Conservation (phyloP, 2,113 vertebrate genomes). For the Pardalotus punctatus region DNA sequence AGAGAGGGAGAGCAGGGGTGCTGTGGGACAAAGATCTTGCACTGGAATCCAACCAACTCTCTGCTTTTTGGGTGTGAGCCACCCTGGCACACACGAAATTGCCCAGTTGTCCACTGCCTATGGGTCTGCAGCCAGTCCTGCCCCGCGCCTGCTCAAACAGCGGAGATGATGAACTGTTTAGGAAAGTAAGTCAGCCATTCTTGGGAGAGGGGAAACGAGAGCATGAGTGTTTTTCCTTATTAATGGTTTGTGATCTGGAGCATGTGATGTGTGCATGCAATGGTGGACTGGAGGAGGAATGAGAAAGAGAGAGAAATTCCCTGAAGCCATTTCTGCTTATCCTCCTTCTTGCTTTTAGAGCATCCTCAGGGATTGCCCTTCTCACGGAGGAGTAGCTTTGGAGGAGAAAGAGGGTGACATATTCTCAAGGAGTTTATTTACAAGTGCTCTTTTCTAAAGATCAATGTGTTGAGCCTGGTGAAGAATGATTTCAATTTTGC, state of each 20-base stretch:
- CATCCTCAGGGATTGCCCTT: neutral
- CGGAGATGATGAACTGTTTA: rapidly evolving
- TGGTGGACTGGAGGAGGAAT: neutral
- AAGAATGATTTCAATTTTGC: slow-evolving; percentile 51
- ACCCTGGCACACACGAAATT: rapidly evolving
- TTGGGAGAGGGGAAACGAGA: neutral
- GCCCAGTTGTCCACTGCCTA: rapidly evolving
- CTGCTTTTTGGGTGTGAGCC: rapidly evolving
- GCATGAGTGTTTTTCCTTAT: neutral
- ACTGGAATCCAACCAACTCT: neutral
- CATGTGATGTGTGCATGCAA: neutral
- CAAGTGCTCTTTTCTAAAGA: slow-evolving; percentile 26
- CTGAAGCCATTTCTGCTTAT: neutral
- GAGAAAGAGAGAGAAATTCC: neutral
- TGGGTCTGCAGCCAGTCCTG: rapidly evolving
- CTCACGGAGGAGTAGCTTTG: neutral
- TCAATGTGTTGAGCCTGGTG: slow-evolving; percentile 31
- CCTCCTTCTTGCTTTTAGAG: neutral
- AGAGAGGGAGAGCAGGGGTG: neutral
- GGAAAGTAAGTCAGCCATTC: neutral
- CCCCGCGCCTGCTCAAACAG: rapidly evolving
- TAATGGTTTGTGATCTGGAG: neutral
- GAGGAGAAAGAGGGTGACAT: slow-evolving; percentile 1
- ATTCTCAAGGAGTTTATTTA: slow-evolving; percentile 30
- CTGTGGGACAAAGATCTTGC: neutral